Conservation (phyloP, 2,888 invertebrate genomes). For the Ceriagrion tenellum region DNA sequence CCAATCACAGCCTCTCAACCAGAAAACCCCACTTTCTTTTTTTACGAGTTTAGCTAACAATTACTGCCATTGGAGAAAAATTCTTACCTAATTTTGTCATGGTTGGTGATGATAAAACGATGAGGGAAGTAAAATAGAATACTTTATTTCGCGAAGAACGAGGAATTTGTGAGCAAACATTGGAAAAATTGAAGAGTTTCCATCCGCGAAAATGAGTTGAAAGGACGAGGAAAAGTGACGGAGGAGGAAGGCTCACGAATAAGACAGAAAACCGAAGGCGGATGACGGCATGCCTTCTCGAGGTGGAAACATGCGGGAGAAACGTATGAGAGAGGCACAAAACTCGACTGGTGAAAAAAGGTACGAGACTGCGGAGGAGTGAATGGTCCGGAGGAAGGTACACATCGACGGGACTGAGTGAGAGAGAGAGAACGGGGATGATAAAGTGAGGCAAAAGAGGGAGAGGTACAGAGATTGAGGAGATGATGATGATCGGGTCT, state of each 20-base stretch:
- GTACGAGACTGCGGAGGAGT: constrained; percentile 72
- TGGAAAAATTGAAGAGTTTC: too few species aligned
- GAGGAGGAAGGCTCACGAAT: neutral
- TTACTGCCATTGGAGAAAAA: too few species aligned
- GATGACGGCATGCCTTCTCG: neutral
- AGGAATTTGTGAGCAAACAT: too few species aligned
- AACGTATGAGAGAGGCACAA: neutral
- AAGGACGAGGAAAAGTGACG: neutral
- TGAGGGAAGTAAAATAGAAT: too few species aligned
- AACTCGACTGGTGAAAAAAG: constrained; percentile 53
- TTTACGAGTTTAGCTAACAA: too few species aligned
- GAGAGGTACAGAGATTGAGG: neutral
- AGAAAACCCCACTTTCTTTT: too few species aligned
- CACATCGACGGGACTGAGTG: neutral
- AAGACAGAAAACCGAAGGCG: too few species aligned
- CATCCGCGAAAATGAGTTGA: too few species aligned
- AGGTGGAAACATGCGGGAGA: neutral
- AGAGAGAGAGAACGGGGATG: neutral
- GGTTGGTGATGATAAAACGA: too few species aligned
- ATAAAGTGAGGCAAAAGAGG: constrained; percentile 33
- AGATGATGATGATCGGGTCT: constrained; percentile 33
- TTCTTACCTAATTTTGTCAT: too few species aligned
- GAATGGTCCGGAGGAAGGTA: neutral
- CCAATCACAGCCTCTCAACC: too few species aligned
- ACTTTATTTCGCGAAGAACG: too few species aligned